Percentiles rank a stretch among this genome's conserved stretches.
These are phyloP conservation scores for Hypomesus transpacificus DNA, from an alignment of 2,113 vertebrate genomes.

Conservation along the genomic window DNA sequence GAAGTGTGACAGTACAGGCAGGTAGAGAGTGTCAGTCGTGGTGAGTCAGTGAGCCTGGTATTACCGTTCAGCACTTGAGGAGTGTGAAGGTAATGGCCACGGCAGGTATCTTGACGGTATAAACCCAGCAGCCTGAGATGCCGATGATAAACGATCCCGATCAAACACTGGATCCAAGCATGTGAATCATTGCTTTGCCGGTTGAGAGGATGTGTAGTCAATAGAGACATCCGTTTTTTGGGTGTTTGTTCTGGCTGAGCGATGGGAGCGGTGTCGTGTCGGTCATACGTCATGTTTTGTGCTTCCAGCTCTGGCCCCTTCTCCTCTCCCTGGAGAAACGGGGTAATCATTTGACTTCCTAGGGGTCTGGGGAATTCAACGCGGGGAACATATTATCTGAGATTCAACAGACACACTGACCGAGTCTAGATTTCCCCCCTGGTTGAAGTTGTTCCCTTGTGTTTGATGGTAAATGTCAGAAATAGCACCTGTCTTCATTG, in stretches of 20 bases:
- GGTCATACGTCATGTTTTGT: constrained; percentile 21
- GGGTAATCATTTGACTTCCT: constrained; percentile 53
- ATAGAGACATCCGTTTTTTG: constrained; percentile 19
- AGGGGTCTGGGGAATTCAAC: constrained; percentile 44
- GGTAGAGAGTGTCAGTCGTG: background rate
- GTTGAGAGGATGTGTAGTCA: constrained; percentile 28
- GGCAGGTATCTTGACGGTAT: constrained; percentile 12
- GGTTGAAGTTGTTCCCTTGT: constrained; percentile 37
- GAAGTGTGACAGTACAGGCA: background rate
- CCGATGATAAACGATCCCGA: constrained; percentile 36
- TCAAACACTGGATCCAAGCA: constrained; percentile 21
- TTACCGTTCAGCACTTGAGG: constrained; percentile 35
- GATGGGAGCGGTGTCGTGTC: constrained; percentile 31
- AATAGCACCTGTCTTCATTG: constrained; percentile 32
- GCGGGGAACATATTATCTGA: constrained; percentile 38
- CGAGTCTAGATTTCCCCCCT: constrained; percentile 43
- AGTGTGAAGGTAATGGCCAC: constrained; percentile 8
- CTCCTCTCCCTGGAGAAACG: constrained; percentile 33
- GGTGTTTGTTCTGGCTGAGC: constrained; percentile 21
- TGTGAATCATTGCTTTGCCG: constrained; percentile 30
- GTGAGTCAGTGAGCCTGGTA: background rate
- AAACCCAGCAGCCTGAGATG: constrained; percentile 4
- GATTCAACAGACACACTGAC: constrained; percentile 35
- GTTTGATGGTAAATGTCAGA: constrained; percentile 31
- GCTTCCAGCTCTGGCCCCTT: constrained; percentile 34